Conservation (phyloP, 2,888 invertebrate species). For the Tribolium freemani region DNA sequence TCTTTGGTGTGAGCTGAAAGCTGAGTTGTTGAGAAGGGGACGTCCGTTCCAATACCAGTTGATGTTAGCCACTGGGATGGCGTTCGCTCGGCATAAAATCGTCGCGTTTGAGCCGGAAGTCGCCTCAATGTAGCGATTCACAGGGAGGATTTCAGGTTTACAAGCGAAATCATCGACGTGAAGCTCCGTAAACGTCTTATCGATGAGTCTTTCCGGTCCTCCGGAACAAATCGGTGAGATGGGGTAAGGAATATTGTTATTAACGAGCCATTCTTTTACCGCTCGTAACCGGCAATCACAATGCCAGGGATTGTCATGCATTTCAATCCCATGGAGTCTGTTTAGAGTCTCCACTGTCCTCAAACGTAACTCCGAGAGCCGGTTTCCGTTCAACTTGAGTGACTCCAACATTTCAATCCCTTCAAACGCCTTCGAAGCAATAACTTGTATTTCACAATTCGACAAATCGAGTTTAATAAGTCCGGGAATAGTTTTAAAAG, state of each 20-base stretch:
- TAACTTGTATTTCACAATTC: conserved; percentile 83
- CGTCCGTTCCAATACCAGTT: conserved; percentile 92
- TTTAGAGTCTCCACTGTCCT: conserved; percentile 82
- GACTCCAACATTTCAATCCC: conserved; percentile 83
- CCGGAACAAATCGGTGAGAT: conserved; percentile 84
- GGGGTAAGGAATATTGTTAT: conserved; percentile 82
- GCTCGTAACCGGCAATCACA: conserved; percentile 89
- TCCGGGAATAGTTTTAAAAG: conserved; percentile 81
- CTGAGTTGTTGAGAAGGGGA: conserved; percentile 81
- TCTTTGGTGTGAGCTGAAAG: conserved; percentile 83
- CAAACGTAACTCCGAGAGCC: conserved; percentile 79
- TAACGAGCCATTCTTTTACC: conserved; percentile 85
- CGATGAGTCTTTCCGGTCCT: conserved; percentile 78
- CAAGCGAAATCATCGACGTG: conserved; percentile 89
- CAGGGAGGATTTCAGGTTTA: conserved; percentile 83
- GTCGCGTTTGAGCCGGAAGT: conserved; percentile 89
- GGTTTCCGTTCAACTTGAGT: conserved; percentile 86
- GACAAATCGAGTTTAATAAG: conserved; percentile 88
- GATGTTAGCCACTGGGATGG: conserved; percentile 84
- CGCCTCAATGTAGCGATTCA: conserved; percentile 83
- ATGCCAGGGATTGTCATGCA: conserved; percentile 91
- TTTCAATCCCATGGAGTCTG: conserved; percentile 83
- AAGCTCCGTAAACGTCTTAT: conserved; percentile 82
- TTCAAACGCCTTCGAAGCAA: conserved; percentile 83
- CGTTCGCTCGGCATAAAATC: conserved; percentile 84